Percentiles rank a stretch among this genome's conserved stretches.
These are phyloP conservation scores for Tenthredo scrophulariae DNA, from an alignment of 2,888 invertebrate genomes.

Conservation along the genomic window DNA sequence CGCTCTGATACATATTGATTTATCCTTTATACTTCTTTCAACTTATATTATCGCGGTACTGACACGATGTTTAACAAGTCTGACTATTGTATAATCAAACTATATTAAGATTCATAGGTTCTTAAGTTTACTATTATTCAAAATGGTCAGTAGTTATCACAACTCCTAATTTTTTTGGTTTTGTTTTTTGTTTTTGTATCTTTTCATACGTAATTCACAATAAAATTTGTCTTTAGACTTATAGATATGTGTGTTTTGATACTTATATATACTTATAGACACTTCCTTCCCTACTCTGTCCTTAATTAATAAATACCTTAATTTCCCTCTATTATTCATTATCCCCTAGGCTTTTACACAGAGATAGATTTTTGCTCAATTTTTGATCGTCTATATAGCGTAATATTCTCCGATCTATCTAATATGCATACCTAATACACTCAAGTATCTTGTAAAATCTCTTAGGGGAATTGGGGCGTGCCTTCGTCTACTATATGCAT, in stretches of 20 bases:
- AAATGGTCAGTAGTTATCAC: neutral
- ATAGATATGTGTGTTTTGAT: neutral
- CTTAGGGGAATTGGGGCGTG: conserved; percentile 18
- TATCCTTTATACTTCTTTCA: neutral
- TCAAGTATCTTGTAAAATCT: conserved; percentile 9
- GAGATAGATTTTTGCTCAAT: neutral
- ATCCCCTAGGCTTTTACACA: neutral
- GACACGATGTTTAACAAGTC: conserved; percentile 13
- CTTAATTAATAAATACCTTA: neutral
- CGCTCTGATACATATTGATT: neutral
- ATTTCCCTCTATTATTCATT: neutral
- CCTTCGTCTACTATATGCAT: conserved; percentile 9
- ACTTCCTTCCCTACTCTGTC: neutral
- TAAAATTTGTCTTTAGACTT: conserved; percentile 5
- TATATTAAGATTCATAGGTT: neutral
- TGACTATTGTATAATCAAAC: conserved; percentile 25
- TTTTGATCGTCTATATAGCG: neutral
- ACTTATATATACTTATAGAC: neutral
- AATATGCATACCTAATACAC: neutral
- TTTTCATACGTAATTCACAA: neutral
- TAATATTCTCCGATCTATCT: neutral
- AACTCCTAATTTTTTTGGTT: neutral
- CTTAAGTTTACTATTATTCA: neutral
- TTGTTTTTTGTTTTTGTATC: neutral
- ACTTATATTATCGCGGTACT: neutral